A percentile compares a stretch with the other conserved stretches of the same genome.
Conservation (phyloP, 2,888 invertebrate species). For the Eudemis profundana region DNA sequence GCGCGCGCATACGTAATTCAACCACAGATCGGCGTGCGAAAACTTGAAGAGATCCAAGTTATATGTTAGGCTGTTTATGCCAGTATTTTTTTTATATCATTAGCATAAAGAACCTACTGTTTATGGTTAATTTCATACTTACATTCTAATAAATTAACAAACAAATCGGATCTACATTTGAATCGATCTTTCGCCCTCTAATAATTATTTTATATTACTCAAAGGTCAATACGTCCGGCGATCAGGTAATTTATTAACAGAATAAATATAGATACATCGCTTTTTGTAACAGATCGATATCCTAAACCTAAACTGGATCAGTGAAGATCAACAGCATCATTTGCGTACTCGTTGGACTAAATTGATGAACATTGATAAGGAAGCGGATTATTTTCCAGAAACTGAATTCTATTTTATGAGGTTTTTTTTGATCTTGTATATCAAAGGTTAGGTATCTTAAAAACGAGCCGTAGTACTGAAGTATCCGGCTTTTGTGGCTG, state of each 20-base stretch:
- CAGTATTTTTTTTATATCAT: no score
- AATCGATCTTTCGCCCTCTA: constrained; percentile 9
- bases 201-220: constrained; percentile 6
- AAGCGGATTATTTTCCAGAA: neutral
- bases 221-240: constrained; percentile 21
- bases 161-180: neutral
- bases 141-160: neutral
- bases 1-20: no score
- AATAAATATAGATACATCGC: constrained; percentile 6
- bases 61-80: no score
- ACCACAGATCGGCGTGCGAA: no score
- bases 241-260: constrained; percentile 20
- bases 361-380: constrained; percentile 5
- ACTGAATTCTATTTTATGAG: neutral
- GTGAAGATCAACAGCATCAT: constrained; percentile 6
- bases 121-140: no score
- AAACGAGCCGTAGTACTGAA: no score
- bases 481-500: no score
- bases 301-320: constrained; percentile 13
- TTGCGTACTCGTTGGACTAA: constrained; percentile 12
- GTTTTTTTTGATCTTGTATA: neutral
- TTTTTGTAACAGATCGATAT: constrained; percentile 11
- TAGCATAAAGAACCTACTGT: no score
- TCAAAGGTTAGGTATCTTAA: no score
- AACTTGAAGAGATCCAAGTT: no score